Evolutionary conservation across 2,797 vertebrate genomes (phyloP).

Genomic region (Ctenochaetus hawaiiensis): DNA sequence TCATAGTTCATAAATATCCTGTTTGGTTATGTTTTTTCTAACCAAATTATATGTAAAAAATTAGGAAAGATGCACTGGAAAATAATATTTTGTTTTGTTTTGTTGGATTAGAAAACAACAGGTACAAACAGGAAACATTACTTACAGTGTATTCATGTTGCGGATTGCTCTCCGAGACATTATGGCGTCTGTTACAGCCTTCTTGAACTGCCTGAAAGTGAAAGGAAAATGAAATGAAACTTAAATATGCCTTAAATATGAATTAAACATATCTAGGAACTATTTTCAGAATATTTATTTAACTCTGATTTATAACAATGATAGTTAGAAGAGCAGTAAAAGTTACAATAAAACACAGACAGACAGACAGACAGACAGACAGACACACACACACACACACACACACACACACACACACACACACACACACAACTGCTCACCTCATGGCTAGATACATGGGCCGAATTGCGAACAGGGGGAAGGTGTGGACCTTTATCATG

Average conservation of each 20-base stretch:
- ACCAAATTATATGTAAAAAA: neutral
- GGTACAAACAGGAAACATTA: conserved; percentile 26
- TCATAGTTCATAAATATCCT: neutral
- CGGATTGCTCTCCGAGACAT: conserved; percentile 98
- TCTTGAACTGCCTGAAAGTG: conserved; percentile 93
- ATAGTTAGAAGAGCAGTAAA: too few species aligned
- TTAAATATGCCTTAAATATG: neutral
- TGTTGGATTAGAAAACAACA: neutral
- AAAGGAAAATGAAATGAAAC: neutral
- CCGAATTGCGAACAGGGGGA: conserved; percentile 97
- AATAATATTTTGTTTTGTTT: neutral
- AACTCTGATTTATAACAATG: too few species aligned
- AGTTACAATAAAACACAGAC: neutral
- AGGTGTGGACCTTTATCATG: conserved; percentile 99
- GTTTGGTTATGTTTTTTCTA: neutral
- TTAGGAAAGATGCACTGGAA: neutral
- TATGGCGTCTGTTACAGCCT: conserved; percentile 96
- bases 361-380: too few species aligned
- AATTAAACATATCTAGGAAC: neutral
- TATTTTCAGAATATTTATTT: too few species aligned
- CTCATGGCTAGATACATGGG: conserved; percentile 99
- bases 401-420: neutral
- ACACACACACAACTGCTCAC: conserved; percentile 77
- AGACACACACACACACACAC: neutral
- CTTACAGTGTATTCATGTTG: conserved; percentile 99